A percentile compares a stretch with the other conserved stretches of the same genome.
Evolutionary conservation across 1,140 invertebrate genomes (phyloP).

Genomic region (Tetragonula clypearis): DNA sequence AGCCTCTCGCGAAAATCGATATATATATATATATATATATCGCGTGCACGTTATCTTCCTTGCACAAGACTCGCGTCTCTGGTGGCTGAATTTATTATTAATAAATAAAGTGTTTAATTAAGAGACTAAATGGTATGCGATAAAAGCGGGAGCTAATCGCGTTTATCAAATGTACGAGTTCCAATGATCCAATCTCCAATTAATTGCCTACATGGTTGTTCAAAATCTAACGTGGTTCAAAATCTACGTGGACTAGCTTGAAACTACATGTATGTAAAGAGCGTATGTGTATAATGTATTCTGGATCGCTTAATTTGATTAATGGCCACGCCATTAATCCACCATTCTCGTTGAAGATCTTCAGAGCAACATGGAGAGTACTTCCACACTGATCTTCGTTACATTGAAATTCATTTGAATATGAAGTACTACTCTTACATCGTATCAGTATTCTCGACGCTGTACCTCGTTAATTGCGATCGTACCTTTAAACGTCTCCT

Average conservation of each 20-base stretch:
- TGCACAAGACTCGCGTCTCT: neutral
- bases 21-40: neutral
- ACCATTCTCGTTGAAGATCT: neutral
- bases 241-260: too few relatives aligned
- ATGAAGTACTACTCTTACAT: neutral
- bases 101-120: slow-evolving; percentile 20
- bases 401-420: neutral
- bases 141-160: slow-evolving; percentile 29
- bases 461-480: neutral
- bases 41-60: slow-evolving; percentile 19
- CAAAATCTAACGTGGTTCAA: too few relatives aligned
- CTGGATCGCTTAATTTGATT: slow-evolving; percentile 3
- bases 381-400: neutral
- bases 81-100: slow-evolving; percentile 53
- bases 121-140: neutral
- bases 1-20: slow-evolving; percentile 38
- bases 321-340: neutral
- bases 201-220: neutral
- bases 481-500: neutral
- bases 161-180: slow-evolving; percentile 5
- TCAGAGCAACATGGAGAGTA: neutral
- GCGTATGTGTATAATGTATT: neutral
- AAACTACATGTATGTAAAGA: neutral
- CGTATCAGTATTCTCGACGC: neutral
- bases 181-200: neutral